Percentiles rank a stretch among this genome's conserved stretches.
These are phyloP conservation scores for Mungos mungo DNA, from an alignment of 2,113 vertebrate genomes.

Conservation along the genomic window DNA sequence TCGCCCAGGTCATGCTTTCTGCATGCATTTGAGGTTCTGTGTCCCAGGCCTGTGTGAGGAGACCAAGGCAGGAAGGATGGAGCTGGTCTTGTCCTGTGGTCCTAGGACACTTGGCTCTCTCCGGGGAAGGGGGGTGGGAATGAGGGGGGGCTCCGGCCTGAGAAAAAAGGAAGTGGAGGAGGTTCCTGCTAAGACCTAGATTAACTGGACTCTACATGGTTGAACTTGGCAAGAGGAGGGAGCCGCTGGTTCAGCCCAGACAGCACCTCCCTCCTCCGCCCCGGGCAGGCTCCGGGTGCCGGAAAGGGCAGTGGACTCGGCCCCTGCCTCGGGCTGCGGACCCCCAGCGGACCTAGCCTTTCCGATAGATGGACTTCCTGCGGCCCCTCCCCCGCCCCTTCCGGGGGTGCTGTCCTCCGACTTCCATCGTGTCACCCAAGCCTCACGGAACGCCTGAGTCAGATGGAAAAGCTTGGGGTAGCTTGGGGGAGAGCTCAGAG, in stretches of 20 bases:
- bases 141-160: neutral
- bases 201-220: neutral
- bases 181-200: neutral
- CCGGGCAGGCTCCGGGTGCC: neutral
- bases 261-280: neutral
- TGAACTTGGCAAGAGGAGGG: neutral
- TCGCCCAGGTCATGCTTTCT: neutral
- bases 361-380: neutral
- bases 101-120: neutral
- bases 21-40: neutral
- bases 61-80: neutral
- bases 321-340: neutral
- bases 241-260: neutral
- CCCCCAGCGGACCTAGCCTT: too few relatives aligned
- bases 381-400: neutral
- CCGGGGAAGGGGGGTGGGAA: neutral
- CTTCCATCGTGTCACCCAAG: neutral
- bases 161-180: neutral
- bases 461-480: neutral
- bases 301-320: neutral
- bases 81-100: neutral
- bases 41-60: neutral
- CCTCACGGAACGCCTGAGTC: neutral
- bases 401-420: neutral
- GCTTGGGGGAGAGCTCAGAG: neutral